A percentile compares a stretch with the other conserved stretches of the same genome.
phyloP scores from a whole-genome alignment of 2,113 vertebrate genomes.

The Clinocottus analis region DNA sequence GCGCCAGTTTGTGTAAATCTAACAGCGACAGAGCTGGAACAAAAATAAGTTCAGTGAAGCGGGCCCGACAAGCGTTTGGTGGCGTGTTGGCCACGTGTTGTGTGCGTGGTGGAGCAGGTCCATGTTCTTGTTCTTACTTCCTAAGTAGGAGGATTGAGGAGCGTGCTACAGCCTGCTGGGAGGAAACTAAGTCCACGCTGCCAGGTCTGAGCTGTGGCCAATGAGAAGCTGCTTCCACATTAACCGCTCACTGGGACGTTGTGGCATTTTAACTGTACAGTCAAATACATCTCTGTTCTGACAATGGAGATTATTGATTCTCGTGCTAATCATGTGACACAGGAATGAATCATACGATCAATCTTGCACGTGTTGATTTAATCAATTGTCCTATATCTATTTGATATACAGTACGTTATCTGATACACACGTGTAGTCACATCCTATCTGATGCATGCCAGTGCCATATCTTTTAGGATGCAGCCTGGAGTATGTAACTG shows the following conservation, averaged over 20 bases:
- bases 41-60: conserved; percentile 51
- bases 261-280: conserved; percentile 10
- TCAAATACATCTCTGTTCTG: background rate
- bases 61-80: conserved; percentile 39
- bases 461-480: too few relatives aligned
- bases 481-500: background rate
- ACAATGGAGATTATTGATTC: background rate
- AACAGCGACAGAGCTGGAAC: conserved; percentile 54
- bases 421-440: background rate
- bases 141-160: conserved; percentile 30
- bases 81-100: conserved; percentile 21
- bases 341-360: background rate
- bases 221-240: conserved; percentile 31
- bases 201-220: conserved; percentile 33
- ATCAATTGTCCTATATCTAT: background rate
- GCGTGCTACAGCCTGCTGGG: conserved; percentile 37
- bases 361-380: background rate
- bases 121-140: conserved; percentile 38
- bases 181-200: conserved; percentile 42
- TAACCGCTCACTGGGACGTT: conserved; percentile 10
- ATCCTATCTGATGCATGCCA: background rate
- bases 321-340: background rate
- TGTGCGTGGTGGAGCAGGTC: conserved; percentile 18
- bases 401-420: background rate
- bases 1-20: conserved; percentile 64